Percentiles rank a stretch among this genome's conserved stretches.
Evolutionary conservation across 2,888 invertebrate species (phyloP).

Genomic region (Malthinus flaveolus): DNA sequence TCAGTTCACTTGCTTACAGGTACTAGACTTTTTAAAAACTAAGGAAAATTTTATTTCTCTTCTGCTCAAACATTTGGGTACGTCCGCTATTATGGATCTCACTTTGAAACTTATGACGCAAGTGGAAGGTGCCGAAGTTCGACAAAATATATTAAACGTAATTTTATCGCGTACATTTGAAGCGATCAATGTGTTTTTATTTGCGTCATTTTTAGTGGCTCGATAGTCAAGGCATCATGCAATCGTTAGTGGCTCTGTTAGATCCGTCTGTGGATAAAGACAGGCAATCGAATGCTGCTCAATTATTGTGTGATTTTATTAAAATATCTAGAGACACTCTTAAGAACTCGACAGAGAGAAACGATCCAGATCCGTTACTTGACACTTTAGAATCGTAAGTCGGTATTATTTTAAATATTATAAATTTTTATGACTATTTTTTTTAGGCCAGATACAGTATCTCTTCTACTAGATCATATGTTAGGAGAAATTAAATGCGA

Average conservation of each 20-base stretch:
- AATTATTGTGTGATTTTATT: conserved; percentile 86
- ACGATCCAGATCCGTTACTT: conserved; percentile 73
- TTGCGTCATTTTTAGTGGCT: conserved; percentile 71
- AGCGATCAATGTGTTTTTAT: conserved; percentile 1
- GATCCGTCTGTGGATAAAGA: conserved; percentile 70
- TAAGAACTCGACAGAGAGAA: conserved; percentile 61
- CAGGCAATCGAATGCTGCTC: conserved; percentile 84
- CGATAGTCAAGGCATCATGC: conserved; percentile 83
- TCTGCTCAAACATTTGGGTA: conserved; percentile 87
- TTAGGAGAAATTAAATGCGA: conserved; percentile 68
- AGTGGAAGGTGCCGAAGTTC: conserved; percentile 75
- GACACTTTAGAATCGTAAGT: conserved; percentile 74
- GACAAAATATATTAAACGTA: conserved; percentile 71
- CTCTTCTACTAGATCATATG: conserved; percentile 74
- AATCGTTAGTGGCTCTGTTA: conserved; percentile 71
- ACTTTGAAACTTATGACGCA: conserved; percentile 82
- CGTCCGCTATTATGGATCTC: conserved; percentile 93
- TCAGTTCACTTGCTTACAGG: conserved; percentile 89
- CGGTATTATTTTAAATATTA: not conserved
- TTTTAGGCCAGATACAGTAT: conserved; percentile 62
- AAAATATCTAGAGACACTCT: conserved; percentile 64
- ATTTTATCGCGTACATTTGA: no score
- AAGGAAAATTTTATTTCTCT: conserved; percentile 85
- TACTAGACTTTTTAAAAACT: conserved; percentile 88
- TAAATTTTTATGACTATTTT: not conserved